Evolutionary conservation across 2,888 invertebrate species (phyloP).

Genomic region (Anticlea derivata): DNA sequence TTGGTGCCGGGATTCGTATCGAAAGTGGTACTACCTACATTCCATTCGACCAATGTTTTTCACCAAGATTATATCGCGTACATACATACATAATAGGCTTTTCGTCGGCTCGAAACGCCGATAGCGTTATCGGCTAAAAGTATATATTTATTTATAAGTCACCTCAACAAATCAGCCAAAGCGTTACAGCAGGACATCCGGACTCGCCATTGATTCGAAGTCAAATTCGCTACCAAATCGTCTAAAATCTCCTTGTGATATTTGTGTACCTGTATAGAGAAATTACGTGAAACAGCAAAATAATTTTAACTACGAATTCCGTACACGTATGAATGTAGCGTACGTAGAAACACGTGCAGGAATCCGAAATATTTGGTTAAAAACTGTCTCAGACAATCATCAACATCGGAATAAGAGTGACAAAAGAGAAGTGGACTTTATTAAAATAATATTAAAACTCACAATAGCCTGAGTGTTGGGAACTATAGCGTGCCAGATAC

Average conservation of each 20-base stretch:
- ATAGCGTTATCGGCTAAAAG: too few relatives aligned
- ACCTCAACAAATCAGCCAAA: conserved; percentile 91
- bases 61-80: too few relatives aligned
- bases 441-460: conserved; percentile 47
- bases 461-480: conserved; percentile 93
- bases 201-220: conserved; percentile 93
- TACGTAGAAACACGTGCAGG: too few relatives aligned
- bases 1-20: too few relatives aligned
- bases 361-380: too few relatives aligned
- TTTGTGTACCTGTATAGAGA: conserved; percentile 86
- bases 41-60: too few relatives aligned
- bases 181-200: conserved; percentile 96
- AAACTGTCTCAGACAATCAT: too few relatives aligned
- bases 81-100: too few relatives aligned
- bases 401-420: too few relatives aligned
- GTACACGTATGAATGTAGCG: background rate
- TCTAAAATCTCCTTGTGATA: conserved; percentile 91
- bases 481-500: conserved; percentile 96
- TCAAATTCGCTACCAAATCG: conserved; percentile 92
- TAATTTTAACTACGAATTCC: too few relatives aligned
- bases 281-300: background rate
- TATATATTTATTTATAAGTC: conserved; percentile 40
- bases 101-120: too few relatives aligned
- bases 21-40: too few relatives aligned
- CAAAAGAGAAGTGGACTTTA: background rate